Conservation (phyloP, 2,888 invertebrate species). For the Drosophila tanythrix region DNA sequence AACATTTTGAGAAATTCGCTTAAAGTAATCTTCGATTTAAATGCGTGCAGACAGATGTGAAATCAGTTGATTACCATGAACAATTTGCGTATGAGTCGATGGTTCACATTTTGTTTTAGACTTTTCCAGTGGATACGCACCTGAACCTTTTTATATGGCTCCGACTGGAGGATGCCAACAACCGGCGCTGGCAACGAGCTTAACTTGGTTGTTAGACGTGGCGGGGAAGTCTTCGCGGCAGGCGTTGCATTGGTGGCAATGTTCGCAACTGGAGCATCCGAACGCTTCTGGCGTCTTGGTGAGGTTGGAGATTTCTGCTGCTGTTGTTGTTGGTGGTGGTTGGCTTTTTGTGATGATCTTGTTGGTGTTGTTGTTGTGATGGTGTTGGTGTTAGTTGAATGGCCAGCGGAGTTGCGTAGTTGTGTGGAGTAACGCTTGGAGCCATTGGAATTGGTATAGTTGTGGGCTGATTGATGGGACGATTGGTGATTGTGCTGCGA, state of each 20-base stretch:
- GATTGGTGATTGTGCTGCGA: conserved; percentile 65
- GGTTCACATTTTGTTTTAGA: not conserved
- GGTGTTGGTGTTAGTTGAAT: conserved; percentile 1
- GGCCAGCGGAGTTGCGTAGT: conserved; percentile 51
- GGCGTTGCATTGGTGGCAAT: conserved; percentile 30
- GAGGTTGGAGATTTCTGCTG: conserved; percentile 46
- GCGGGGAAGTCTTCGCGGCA: conserved; percentile 38
- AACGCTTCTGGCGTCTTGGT: conserved; percentile 31
- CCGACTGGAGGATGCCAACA: conserved; percentile 61
- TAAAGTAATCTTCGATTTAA: not conserved
- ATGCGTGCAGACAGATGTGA: not conserved
- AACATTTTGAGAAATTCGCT: not conserved
- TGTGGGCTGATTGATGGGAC: conserved; percentile 20
- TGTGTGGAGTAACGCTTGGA: conserved; percentile 12
- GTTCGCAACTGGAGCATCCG: conserved; percentile 40
- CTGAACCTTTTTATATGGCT: conserved; percentile 77
- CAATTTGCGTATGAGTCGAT: not conserved
- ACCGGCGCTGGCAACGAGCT: conserved; percentile 49
- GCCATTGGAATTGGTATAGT: conserved; percentile 11
- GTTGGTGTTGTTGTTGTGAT: conserved; percentile 13
- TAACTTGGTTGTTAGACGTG: conserved; percentile 47
- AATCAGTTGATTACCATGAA: not conserved
- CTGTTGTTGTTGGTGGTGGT: conserved; percentile 16
- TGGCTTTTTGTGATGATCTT: not conserved
- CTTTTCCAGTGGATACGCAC: conserved; percentile 43